Conservation (phyloP, 2,888 invertebrate genomes). For the Reticulitermes lucifugus region DNA sequence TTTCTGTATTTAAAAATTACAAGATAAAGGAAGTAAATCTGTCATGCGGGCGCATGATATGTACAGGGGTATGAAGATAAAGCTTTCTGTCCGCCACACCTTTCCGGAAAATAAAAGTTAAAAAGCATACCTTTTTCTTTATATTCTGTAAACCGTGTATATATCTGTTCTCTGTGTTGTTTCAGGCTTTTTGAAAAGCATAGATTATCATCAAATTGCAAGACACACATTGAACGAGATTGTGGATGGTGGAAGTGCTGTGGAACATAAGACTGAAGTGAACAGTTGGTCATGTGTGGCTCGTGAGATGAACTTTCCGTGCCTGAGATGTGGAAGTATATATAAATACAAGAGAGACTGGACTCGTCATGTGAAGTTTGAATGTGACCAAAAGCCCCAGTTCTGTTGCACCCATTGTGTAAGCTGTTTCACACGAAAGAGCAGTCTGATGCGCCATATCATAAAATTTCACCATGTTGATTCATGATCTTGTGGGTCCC, state of each 20-base stretch:
- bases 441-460: constrained; percentile 1
- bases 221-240: background rate
- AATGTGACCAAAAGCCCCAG: constrained; percentile 56
- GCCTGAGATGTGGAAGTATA: background rate
- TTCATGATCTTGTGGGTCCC: background rate
- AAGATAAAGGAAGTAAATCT: too few species aligned
- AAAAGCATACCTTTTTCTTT: background rate
- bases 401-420: constrained; percentile 56
- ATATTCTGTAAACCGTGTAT: background rate
- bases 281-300: background rate
- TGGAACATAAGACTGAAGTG: background rate
- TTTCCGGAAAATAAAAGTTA: too few species aligned
- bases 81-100: too few species aligned
- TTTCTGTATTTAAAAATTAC: too few species aligned
- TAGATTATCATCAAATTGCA: background rate
- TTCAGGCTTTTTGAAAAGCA: background rate
- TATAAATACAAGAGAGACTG: constrained; percentile 11
- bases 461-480: constrained; percentile 8
- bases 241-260: background rate
- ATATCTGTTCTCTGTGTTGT: background rate
- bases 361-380: constrained; percentile 51
- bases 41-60: too few species aligned
- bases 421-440: background rate
- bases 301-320: background rate
- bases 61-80: too few species aligned